phyloP scores from a whole-genome alignment of 2,113 vertebrate species.

The Drymodes brunneopygia region DNA sequence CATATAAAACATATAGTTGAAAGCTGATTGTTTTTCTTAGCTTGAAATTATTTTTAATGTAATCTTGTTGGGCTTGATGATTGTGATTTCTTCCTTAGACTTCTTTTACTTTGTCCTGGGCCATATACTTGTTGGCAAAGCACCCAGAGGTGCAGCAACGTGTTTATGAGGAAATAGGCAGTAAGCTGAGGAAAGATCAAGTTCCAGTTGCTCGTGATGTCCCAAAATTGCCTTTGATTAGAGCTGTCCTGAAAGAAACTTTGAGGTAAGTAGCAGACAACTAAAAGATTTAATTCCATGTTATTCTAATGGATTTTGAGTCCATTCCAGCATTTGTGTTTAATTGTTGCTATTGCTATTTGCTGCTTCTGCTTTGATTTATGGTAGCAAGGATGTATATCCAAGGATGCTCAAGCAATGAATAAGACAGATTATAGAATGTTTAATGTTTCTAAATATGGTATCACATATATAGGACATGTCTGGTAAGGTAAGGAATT shows the following conservation, averaged over 20 bases:
- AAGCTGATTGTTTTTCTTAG: background rate
- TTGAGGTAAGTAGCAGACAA: slow-evolving; percentile 74
- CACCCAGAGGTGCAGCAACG: slow-evolving; percentile 80
- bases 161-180: slow-evolving; percentile 77
- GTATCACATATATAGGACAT: background rate
- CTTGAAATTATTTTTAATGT: background rate
- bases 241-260: slow-evolving; percentile 90
- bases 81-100: slow-evolving; percentile 73
- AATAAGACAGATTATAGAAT: background rate
- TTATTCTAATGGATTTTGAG: background rate
- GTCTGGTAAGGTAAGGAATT: background rate
- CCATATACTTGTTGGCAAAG: slow-evolving; percentile 82
- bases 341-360: background rate
- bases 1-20: background rate
- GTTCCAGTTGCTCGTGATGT: slow-evolving; percentile 79
- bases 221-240: slow-evolving; percentile 79
- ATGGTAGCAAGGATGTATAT: background rate
- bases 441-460: background rate
- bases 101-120: slow-evolving; percentile 89
- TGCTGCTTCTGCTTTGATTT: background rate
- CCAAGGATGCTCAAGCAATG: background rate
- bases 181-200: slow-evolving; percentile 70
- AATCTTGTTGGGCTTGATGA: background rate
- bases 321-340: background rate
- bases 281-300: background rate